Evolutionary conservation across 2,113 vertebrate genomes (phyloP).

Genomic region (Ammodytes dubius): DNA sequence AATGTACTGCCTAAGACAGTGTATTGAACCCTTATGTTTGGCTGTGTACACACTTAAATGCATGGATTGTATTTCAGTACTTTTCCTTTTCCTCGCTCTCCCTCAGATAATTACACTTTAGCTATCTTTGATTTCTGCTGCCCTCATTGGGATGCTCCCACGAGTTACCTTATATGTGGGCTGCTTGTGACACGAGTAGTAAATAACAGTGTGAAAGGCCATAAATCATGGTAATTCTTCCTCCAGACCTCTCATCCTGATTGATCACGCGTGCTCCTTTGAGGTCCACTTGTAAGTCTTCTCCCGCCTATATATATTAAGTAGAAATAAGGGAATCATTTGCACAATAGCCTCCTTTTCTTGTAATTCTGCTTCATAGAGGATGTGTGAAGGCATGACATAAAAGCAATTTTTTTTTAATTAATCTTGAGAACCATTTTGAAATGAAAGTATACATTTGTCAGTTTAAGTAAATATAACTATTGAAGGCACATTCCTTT

Average conservation of each 20-base stretch:
- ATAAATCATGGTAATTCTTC: constrained; percentile 70
- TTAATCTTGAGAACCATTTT: background rate
- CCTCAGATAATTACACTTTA: constrained; percentile 63
- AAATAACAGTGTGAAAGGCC: constrained; percentile 61
- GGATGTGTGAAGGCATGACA: background rate
- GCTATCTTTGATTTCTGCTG: constrained; percentile 60
- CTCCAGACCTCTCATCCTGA: constrained; percentile 52
- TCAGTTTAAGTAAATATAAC: background rate
- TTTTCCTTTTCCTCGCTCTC: constrained; percentile 13
- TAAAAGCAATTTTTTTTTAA: background rate
- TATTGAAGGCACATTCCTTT: background rate
- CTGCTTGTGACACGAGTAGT: constrained; percentile 56
- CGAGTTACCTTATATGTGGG: constrained; percentile 38
- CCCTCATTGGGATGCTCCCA: constrained; percentile 40
- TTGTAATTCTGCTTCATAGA: background rate
- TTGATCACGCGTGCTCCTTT: constrained; percentile 65
- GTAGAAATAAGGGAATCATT: constrained; percentile 39
- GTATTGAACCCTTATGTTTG: constrained; percentile 3
- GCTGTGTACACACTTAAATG: constrained; percentile 5
- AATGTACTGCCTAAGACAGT: background rate
- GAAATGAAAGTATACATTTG: background rate
- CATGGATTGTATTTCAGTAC: constrained; percentile 36
- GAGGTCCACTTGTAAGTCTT: constrained; percentile 59
- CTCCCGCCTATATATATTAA: constrained; percentile 43
- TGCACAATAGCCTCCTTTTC: background rate